Percentiles rank a stretch among this genome's conserved stretches.
phyloP scores from a whole-genome alignment of 2,888 invertebrate genomes.

The Apamea crenata region DNA sequence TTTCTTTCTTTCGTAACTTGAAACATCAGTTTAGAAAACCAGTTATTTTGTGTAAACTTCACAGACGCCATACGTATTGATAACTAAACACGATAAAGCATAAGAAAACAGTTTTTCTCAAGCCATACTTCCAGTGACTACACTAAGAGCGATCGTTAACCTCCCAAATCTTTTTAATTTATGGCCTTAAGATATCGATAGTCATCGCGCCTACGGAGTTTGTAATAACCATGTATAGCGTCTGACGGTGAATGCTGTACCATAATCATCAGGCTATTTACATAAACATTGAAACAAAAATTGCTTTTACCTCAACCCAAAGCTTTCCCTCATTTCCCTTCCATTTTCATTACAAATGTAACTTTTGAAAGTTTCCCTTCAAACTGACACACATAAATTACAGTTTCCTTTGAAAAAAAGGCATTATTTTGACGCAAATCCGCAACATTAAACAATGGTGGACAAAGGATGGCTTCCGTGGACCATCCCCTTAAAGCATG shows the following conservation, averaged over 20 bases:
- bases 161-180: no score
- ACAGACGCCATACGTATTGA: no score
- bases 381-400: conserved; percentile 32
- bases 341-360: conserved; percentile 47
- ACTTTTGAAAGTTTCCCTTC: conserved; percentile 37
- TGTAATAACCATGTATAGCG: no score
- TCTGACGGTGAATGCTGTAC: background rate
- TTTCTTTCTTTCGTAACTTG: no score
- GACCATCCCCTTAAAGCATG: conserved; percentile 36
- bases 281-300: conserved; percentile 32
- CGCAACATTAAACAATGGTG: conserved; percentile 64
- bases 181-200: no score
- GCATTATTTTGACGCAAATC: conserved; percentile 55
- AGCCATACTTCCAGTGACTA: no score
- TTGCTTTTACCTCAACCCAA: background rate
- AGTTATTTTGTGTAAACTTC: no score
- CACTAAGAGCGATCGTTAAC: no score
- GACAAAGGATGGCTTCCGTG: conserved; percentile 56
- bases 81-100: no score
- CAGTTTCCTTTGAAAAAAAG: conserved; percentile 50
- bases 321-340: conserved; percentile 36
- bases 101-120: no score
- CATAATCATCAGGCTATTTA: background rate
- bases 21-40: no score
- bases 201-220: no score